Conservation (phyloP, 2,797 vertebrate species). For the Chlorospingus semifuscus region DNA sequence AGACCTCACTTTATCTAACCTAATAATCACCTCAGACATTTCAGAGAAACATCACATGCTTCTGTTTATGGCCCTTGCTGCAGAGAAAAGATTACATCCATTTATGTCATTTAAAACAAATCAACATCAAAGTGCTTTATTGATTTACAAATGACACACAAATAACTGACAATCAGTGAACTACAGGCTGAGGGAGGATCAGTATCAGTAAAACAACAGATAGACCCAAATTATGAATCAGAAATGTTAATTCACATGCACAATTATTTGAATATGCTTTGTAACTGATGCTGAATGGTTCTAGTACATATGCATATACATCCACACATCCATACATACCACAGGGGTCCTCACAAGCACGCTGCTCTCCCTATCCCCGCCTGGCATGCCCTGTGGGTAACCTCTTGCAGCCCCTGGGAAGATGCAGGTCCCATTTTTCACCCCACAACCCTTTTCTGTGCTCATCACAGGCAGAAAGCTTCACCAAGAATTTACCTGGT, state of each 20-base stretch:
- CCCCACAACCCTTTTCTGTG: not conserved
- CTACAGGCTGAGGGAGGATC: not conserved
- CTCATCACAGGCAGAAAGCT: not conserved
- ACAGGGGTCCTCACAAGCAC: not conserved
- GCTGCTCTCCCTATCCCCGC: not conserved
- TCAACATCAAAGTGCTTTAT: not conserved
- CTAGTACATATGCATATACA: accelerated
- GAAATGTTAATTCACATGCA: not conserved
- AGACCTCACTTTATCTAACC: not conserved
- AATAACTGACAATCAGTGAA: not conserved
- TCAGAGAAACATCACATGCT: not conserved
- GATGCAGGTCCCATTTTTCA: not conserved
- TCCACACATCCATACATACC: not conserved
- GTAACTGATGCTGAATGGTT: accelerated
- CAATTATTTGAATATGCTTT: not conserved
- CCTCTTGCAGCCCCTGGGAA: not conserved
- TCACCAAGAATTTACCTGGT: not conserved
- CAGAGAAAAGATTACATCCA: not conserved
- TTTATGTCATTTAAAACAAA: not conserved
- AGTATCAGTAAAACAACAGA: not conserved
- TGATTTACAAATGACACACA: not conserved
- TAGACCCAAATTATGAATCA: not conserved
- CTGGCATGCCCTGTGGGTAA: no score
- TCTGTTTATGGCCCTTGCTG: not conserved
- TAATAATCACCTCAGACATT: not conserved